Conservation (phyloP, 2,888 invertebrate genomes). For the Seladonia tumulorum region DNA sequence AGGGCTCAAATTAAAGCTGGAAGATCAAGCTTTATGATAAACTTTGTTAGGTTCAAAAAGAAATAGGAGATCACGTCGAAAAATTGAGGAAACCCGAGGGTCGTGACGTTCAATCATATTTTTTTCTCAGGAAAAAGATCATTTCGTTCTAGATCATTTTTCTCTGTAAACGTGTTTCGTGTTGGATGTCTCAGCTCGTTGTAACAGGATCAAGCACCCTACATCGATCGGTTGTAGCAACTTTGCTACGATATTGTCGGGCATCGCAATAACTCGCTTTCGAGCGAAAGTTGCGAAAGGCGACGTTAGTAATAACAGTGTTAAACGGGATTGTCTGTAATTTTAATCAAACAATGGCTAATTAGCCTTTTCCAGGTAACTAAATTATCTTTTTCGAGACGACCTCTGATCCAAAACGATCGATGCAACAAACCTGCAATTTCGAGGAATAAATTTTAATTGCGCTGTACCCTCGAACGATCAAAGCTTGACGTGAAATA, state of each 20-base stretch:
- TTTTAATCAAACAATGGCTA: slow-evolving; percentile 37
- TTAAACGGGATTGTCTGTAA: slow-evolving; percentile 16
- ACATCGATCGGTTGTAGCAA: slow-evolving; percentile 39
- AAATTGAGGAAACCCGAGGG: background rate
- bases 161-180: background rate
- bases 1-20: too few species aligned
- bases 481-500: background rate
- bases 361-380: background rate
- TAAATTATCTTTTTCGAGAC: slow-evolving; percentile 4
- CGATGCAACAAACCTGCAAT: background rate
- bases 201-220: slow-evolving; percentile 20
- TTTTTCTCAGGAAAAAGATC: background rate
- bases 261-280: slow-evolving; percentile 13
- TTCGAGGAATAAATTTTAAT: background rate
- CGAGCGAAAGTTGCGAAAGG: slow-evolving; percentile 23
- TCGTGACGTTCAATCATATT: background rate
- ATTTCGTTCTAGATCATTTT: background rate
- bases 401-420: background rate
- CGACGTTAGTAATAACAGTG: background rate
- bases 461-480: background rate
- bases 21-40: too few species aligned
- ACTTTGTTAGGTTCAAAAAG: background rate
- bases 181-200: slow-evolving; percentile 3
- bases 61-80: background rate
- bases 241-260: slow-evolving; percentile 31